Evolutionary conservation across 2,888 invertebrate species (phyloP).

Genomic region (Caenorhabditis macrosperma): DNA sequence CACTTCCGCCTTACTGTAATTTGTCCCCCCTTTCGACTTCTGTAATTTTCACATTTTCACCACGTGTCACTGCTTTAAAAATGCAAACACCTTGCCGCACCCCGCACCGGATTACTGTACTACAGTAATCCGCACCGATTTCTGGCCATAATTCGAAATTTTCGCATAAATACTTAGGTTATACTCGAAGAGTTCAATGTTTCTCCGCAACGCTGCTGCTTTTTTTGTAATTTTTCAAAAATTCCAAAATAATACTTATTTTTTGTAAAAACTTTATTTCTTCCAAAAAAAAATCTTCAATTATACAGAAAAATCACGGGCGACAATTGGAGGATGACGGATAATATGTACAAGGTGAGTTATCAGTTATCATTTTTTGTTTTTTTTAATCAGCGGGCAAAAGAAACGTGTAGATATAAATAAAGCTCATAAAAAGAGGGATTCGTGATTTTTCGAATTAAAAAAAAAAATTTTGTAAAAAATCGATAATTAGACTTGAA

Average conservation of each 20-base stretch:
- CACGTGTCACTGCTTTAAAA: conserved; percentile 17
- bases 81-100: neutral
- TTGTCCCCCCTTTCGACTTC: neutral
- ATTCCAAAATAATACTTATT: no score
- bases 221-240: no score
- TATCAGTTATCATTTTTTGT: neutral
- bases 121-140: no score
- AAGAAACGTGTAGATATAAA: no score
- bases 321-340: neutral
- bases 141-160: neutral
- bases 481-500: neutral
- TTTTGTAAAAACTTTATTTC: neutral
- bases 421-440: conserved; percentile 13
- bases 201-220: no score
- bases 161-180: no score
- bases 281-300: neutral
- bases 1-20: neutral
- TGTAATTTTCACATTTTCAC: neutral
- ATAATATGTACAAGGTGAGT: conserved; percentile 24
- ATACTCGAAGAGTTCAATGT: no score
- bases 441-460: no score
- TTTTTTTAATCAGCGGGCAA: neutral
- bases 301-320: neutral
- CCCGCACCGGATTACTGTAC: no score
- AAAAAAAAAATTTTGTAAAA: no score